Evolutionary conservation across 2,888 invertebrate genomes (phyloP).

Genomic region (Ichneumoninae sp.): DNA sequence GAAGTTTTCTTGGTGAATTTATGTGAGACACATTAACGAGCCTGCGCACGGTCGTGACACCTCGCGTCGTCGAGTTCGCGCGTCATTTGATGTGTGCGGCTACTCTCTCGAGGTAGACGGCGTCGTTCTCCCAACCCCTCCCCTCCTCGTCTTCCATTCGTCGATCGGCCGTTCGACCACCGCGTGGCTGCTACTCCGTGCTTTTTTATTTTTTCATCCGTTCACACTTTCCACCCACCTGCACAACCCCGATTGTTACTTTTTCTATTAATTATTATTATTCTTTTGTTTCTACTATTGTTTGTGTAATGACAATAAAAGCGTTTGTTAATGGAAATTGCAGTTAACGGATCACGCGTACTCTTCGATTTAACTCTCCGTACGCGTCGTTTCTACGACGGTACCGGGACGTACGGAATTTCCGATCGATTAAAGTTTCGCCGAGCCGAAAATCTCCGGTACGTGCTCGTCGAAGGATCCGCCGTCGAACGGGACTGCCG

Average conservation of each 20-base stretch:
- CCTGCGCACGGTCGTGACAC: conserved; percentile 3
- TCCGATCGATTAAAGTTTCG: neutral
- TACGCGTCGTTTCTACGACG: too few relatives aligned
- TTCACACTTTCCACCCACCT: neutral
- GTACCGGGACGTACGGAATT: neutral
- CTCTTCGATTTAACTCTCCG: too few relatives aligned
- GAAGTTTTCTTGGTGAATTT: neutral
- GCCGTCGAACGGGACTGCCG: neutral
- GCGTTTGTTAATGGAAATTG: neutral
- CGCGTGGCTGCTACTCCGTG: conserved; percentile 20
- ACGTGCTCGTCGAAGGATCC: neutral
- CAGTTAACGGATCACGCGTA: too few relatives aligned
- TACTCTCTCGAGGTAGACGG: conserved; percentile 38
- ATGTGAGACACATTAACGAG: conserved; percentile 11
- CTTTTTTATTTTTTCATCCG: neutral
- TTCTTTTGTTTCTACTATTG: neutral
- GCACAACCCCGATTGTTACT: neutral
- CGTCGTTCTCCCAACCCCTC: conserved; percentile 14
- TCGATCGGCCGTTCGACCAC: conserved; percentile 14
- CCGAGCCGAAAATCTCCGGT: neutral
- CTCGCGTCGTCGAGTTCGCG: conserved; percentile 38
- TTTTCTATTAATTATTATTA: neutral
- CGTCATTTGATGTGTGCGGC: conserved; percentile 29
- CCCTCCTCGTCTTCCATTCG: conserved; percentile 24
- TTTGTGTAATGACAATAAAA: neutral